These are phyloP conservation scores for Notarius lentiginosus DNA, from an alignment of 2,113 vertebrate species.

Conservation along the genomic window DNA sequence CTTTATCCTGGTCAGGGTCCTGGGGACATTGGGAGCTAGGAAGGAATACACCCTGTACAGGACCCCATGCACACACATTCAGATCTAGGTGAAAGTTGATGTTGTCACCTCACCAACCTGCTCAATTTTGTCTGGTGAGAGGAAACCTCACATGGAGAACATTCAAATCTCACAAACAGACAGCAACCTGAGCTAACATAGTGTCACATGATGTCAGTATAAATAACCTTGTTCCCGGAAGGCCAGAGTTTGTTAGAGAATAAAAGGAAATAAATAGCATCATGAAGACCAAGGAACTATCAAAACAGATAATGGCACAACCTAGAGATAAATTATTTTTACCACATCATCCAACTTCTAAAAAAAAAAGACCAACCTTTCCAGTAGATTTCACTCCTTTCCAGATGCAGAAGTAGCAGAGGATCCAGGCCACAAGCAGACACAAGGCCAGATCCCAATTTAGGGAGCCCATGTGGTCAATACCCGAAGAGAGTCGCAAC, in stretches of 20 bases:
- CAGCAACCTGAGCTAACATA: neutral
- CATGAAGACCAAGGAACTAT: neutral
- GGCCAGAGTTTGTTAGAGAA: neutral
- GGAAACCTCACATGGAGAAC: neutral
- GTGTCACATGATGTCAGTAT: neutral
- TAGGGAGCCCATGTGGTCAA: conserved; percentile 82
- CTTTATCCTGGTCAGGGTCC: neutral
- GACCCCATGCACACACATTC: neutral
- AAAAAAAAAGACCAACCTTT: conserved; percentile 74
- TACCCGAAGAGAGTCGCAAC: conserved; percentile 81
- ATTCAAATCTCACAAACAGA: neutral
- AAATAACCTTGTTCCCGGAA: conserved; percentile 5
- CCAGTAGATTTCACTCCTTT: conserved; percentile 91
- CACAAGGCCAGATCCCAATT: conserved; percentile 86
- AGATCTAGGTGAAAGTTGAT: neutral
- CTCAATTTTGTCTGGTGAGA: neutral
- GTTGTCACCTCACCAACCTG: neutral
- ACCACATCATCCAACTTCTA: neutral
- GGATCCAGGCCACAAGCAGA: conserved; percentile 80
- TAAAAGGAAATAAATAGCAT: neutral
- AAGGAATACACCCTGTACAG: neutral
- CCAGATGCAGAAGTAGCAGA: conserved; percentile 94
- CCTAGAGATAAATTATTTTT: neutral
- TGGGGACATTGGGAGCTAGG: neutral
- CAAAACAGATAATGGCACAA: neutral